Conservation (phyloP, 2,797 vertebrate genomes). For the Numenius phaeopus region DNA sequence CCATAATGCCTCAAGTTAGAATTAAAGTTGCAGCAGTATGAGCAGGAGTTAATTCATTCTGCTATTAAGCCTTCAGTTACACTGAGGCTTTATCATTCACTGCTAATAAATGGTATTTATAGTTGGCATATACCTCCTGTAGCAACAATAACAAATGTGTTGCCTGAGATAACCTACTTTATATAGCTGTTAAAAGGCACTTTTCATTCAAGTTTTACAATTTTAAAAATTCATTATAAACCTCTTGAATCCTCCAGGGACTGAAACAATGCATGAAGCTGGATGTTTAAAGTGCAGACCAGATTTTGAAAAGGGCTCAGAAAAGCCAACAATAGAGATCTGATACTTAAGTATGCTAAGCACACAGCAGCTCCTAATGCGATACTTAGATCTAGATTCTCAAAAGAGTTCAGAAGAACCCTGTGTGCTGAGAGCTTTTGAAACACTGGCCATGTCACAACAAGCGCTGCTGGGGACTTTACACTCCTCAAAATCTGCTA, state of each 20-base stretch:
- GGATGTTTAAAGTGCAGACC: conserved; percentile 17
- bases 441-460: conserved; percentile 41
- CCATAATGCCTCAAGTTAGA: conserved; percentile 61
- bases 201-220: conserved; percentile 61
- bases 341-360: conserved; percentile 42
- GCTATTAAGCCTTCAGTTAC: conserved; percentile 70
- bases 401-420: conserved; percentile 51
- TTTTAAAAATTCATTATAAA: conserved; percentile 67
- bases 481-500: background rate
- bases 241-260: conserved; percentile 58
- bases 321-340: background rate
- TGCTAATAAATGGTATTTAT: conserved; percentile 70
- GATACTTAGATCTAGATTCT: conserved; percentile 48
- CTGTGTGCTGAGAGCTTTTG: conserved; percentile 20
- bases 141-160: conserved; percentile 75
- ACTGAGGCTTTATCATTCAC: conserved; percentile 60
- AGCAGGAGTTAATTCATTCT: conserved; percentile 76
- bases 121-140: conserved; percentile 66
- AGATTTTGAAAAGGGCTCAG: conserved; percentile 33
- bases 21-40: conserved; percentile 66
- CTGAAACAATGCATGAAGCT: conserved; percentile 42
- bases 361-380: conserved; percentile 42
- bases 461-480: conserved; percentile 20
- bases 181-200: conserved; percentile 56
- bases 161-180: conserved; percentile 70